Evolutionary conservation across 2,888 invertebrate species (phyloP), one percentile per base, ranked within the genome.

Genomic region (Coenonympha glycerion): DNA sequence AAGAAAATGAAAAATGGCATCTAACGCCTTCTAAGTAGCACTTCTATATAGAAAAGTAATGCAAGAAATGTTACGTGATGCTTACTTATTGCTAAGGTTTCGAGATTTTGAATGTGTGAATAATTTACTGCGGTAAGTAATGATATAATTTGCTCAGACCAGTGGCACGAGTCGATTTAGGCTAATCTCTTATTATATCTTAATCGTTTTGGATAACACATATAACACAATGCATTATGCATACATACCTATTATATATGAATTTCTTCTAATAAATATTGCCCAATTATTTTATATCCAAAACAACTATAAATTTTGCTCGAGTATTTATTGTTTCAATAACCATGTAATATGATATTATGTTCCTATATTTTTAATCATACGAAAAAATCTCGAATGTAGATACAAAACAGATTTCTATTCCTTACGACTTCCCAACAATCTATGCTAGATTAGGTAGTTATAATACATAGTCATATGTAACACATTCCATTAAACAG

Each of bases 1-100:
- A 74, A 76, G 65, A 64, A 64, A 69, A 74, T 76, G 65, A 64
- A 64, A 69, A 68, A 65, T 69, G 69, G 57, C 54, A 55, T 45
- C 39, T 39, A 41, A 45, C 39, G 21, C 22, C 47, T 30, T 45
- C 34, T 9, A 24, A 47, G 15, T 36, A 31, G 42, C 33, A 47
- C 30, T 33, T n/a, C 44, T 33, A 49, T 33, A 49, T 49, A 36
- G 34, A 47, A 49, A 51, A 44, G 28, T 33, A 55, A 55, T 47
- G 53, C 49, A 5, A 41, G 45, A 49, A 49, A 53, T 47, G 44
- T 55, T 55, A 55, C 55, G 49, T 55, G 55, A 53, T 44, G 31
- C 22, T n/a, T 19, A 2, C 13, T n/a, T n/a, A n/a, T n/a, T n/a
- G n/a, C n/a, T n/a, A n/a, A 22, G 16, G 39, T 45, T 34, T 28